Conservation (phyloP, 2,113 vertebrate species). For the Dendropsophus ebraccatus region DNA sequence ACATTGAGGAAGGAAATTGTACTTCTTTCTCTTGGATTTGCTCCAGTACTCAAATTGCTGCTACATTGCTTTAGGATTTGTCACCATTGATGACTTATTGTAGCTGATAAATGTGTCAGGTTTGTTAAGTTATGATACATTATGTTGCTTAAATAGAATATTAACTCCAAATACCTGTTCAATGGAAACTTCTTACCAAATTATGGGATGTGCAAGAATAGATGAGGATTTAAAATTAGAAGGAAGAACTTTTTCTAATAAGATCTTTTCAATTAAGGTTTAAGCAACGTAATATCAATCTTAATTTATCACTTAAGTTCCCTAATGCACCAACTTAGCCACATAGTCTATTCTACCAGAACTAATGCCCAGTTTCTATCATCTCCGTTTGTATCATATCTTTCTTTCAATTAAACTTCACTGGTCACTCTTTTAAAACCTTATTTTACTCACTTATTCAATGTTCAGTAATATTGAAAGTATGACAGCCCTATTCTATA, state of each 20-base stretch:
- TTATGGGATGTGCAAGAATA: neutral
- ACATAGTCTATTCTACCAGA: neutral
- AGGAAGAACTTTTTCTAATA: neutral
- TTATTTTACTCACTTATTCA: too few relatives aligned
- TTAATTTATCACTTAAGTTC: neutral
- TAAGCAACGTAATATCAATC: neutral
- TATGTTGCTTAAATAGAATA: constrained; percentile 29
- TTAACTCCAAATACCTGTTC: constrained; percentile 5
- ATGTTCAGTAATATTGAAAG: too few relatives aligned
- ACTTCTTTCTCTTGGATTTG: constrained; percentile 42
- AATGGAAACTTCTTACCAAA: neutral
- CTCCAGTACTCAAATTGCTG: constrained; percentile 51
- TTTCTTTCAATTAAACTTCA: neutral
- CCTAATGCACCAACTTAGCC: neutral
- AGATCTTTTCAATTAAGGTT: neutral
- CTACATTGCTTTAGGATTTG: constrained; percentile 40
- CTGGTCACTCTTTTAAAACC: neutral
- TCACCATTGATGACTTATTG: constrained; percentile 44
- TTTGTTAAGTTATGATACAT: constrained; percentile 26
- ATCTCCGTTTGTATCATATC: neutral
- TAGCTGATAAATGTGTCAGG: constrained; percentile 31
- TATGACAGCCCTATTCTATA: too few relatives aligned
- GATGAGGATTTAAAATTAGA: neutral
- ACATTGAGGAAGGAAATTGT: constrained; percentile 51
- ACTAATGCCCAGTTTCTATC: neutral